These are phyloP conservation scores for Hippopotamyrus pictus DNA, from an alignment of 2,797 vertebrate genomes.

Conservation along the genomic window DNA sequence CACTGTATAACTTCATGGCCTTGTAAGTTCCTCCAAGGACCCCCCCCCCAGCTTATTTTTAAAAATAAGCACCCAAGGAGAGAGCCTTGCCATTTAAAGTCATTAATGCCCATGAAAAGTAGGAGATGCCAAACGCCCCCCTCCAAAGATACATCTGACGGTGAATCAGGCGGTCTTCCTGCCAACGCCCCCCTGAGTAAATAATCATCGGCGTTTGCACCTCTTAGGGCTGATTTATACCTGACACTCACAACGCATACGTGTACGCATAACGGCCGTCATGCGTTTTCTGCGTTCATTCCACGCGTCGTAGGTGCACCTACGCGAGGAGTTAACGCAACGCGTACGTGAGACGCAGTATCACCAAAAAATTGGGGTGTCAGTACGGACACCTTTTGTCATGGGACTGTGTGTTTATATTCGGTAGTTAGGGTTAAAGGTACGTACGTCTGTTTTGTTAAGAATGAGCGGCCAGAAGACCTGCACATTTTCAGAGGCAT, in stretches of 20 bases:
- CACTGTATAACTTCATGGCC: not conserved
- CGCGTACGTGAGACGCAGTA: not conserved
- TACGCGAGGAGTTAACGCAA: not conserved
- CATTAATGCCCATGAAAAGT: constrained; percentile 43
- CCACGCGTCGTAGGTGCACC: not conserved
- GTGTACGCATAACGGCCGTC: not conserved
- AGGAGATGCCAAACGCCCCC: constrained; percentile 17
- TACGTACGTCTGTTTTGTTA: not conserved
- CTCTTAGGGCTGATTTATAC: not conserved
- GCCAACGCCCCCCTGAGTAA: not conserved
- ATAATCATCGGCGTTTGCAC: not conserved
- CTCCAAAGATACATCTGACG: not conserved
- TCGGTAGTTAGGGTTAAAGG: not conserved
- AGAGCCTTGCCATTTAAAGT: constrained; percentile 15
- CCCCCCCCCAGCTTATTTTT: not conserved
- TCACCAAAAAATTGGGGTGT: not conserved
- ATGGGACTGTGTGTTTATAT: not conserved
- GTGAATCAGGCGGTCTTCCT: not conserved
- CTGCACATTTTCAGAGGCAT: not conserved
- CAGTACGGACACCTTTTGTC: not conserved
- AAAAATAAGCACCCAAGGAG: constrained; percentile 21
- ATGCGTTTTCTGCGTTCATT: not conserved
- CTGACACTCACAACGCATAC: not conserved
- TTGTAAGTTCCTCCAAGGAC: not conserved
- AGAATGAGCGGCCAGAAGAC: not conserved